Conservation (phyloP, 2,113 vertebrate species). For the Phoxinus phoxinus region DNA sequence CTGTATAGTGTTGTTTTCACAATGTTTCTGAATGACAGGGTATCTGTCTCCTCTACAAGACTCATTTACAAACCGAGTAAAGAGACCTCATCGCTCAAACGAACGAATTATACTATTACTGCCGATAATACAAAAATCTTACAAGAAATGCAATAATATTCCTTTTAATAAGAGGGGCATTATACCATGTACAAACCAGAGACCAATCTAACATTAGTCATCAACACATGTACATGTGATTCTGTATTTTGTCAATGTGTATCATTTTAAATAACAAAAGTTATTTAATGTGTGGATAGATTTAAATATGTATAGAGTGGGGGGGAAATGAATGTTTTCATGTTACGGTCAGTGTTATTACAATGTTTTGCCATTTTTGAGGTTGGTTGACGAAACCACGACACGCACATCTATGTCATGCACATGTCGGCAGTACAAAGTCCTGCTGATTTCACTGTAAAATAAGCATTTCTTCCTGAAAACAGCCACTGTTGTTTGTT, state of each 20-base stretch:
- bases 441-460: constrained; percentile 29
- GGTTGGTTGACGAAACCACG: not conserved
- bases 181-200: constrained; percentile 71
- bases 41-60: constrained; percentile 15
- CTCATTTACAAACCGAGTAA: constrained; percentile 49
- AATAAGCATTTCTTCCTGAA: constrained; percentile 18
- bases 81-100: constrained; percentile 38
- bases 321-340: not conserved
- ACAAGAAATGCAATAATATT: constrained; percentile 77
- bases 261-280: constrained; percentile 71
- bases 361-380: constrained; percentile 39
- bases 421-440: not conserved
- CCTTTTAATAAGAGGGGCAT: constrained; percentile 71
- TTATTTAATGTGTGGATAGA: constrained; percentile 47
- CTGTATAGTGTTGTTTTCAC: constrained; percentile 37
- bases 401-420: constrained; percentile 8
- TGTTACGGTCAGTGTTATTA: constrained; percentile 28
- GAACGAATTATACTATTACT: constrained; percentile 60
- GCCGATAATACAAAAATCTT: constrained; percentile 51
- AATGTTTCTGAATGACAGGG: constrained; percentile 13
- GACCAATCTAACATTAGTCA: constrained; percentile 66
- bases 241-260: constrained; percentile 78
- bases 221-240: constrained; percentile 70
- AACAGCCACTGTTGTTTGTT: not conserved
- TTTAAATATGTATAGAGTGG: constrained; percentile 37